phyloP scores from a whole-genome alignment of 2,888 invertebrate genomes.

The Ischnura elegans region DNA sequence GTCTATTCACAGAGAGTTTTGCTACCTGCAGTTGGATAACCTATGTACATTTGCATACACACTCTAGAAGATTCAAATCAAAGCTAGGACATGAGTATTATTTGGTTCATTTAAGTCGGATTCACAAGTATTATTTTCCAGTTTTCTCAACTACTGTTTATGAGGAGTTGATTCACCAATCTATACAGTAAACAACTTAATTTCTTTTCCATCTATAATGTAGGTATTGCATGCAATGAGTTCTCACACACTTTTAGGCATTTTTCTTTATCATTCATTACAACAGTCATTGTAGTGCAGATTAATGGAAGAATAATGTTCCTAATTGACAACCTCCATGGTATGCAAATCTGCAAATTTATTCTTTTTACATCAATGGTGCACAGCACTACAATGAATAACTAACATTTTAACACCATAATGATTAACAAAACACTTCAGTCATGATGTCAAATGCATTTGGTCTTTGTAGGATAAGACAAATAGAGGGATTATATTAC shows the following conservation, averaged over 20 bases:
- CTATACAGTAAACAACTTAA: conserved; percentile 59
- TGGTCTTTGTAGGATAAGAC: conserved; percentile 43
- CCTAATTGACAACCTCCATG: conserved; percentile 65
- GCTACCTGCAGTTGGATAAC: conserved; percentile 27
- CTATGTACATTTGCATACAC: conserved; percentile 53
- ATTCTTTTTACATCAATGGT: conserved; percentile 64
- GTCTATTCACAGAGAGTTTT: conserved; percentile 57
- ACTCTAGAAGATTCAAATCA: conserved; percentile 49
- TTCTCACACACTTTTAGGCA: conserved; percentile 52
- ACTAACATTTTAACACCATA: conserved; percentile 64
- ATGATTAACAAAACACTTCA: conserved; percentile 63
- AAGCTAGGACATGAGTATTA: conserved; percentile 61
- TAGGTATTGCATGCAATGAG: conserved; percentile 62
- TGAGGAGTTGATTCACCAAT: conserved; percentile 54
- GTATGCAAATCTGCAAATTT: conserved; percentile 59
- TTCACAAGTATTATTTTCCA: conserved; percentile 49
- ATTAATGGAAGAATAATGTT: conserved; percentile 65
- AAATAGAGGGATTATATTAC: conserved; percentile 16
- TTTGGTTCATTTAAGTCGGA: conserved; percentile 44
- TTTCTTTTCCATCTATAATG: conserved; percentile 45
- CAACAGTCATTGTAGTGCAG: conserved; percentile 65
- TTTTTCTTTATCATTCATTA: conserved; percentile 45
- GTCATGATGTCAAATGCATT: conserved; percentile 61
- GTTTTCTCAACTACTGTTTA: conserved; percentile 49
- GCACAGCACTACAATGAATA: conserved; percentile 62